Conservation (phyloP, 2,113 vertebrate species). For the Pyrgilauda ruficollis region DNA sequence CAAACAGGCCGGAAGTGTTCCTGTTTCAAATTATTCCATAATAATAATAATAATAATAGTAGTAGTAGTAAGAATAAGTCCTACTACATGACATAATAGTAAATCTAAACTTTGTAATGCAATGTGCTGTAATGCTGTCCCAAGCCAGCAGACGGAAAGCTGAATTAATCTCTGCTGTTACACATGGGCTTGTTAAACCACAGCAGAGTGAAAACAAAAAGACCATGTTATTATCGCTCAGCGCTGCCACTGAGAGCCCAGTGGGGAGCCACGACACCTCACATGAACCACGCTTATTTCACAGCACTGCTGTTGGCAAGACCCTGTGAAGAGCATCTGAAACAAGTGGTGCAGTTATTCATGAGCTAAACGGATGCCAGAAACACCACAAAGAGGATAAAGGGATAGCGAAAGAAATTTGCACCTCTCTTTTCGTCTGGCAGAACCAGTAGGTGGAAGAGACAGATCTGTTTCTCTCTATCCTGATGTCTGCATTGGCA, state of each 20-base stretch:
- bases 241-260: background rate
- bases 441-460: background rate
- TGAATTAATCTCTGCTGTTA: background rate
- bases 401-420: background rate
- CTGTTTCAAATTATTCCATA: background rate
- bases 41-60: background rate
- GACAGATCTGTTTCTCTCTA: background rate
- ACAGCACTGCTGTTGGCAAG: slow-evolving; percentile 13
- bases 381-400: background rate
- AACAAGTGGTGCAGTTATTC: background rate
- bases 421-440: slow-evolving; percentile 14
- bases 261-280: slow-evolving; percentile 14
- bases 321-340: background rate
- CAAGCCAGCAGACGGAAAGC: background rate
- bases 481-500: background rate
- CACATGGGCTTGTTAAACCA: background rate
- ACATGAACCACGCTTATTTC: background rate
- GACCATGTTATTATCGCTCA: slow-evolving; percentile 6
- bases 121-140: background rate
- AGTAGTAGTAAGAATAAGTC: background rate
- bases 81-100: background rate
- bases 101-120: background rate
- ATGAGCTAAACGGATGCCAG: slow-evolving; percentile 2
- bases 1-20: background rate
- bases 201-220: slow-evolving; percentile 37